Conservation (phyloP, 2,797 vertebrate genomes). For the Trachurus trachurus region DNA sequence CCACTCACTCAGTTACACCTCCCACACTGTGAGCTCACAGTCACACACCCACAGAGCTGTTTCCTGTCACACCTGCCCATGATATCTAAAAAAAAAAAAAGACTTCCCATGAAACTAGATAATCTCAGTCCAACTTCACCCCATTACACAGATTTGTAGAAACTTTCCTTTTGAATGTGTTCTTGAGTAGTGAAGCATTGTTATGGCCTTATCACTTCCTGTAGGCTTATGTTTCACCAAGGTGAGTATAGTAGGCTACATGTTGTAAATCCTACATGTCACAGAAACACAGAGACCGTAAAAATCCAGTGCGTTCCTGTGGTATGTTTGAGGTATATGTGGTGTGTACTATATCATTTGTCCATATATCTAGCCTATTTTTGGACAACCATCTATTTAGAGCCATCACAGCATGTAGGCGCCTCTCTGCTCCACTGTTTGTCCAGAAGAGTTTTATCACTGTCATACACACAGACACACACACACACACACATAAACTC, state of each 20-base stretch:
- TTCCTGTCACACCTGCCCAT: conserved; percentile 69
- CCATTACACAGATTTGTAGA: conserved; percentile 53
- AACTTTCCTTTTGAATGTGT: conserved; percentile 46
- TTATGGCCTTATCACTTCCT: conserved; percentile 44
- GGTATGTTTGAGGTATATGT: conserved; percentile 6
- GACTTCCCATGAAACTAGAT: conserved; percentile 51
- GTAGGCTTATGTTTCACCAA: conserved; percentile 43
- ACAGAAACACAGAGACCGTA: conserved; percentile 18
- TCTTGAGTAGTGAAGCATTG: conserved; percentile 33
- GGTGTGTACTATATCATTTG: conserved; percentile 10
- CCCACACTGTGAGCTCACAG: conserved; percentile 69
- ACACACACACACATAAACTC: conserved; percentile 10
- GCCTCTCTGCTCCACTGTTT: conserved; percentile 30
- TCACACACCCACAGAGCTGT: conserved; percentile 48
- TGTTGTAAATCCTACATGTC: conserved; percentile 51
- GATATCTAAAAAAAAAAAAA: conserved; percentile 43
- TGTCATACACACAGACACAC: conserved; percentile 19
- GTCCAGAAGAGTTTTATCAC: conserved; percentile 60
- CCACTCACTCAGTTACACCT: conserved; percentile 60
- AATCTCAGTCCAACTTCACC: conserved; percentile 20
- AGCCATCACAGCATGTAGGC: conserved; percentile 47
- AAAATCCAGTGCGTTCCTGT: conserved; percentile 28
- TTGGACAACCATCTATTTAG: conserved; percentile 39
- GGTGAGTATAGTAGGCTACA: conserved; percentile 29
- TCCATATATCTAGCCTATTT: conserved; percentile 56